Conservation (phyloP, 2,888 invertebrate species). For the Cryptophagus acutangulus region DNA sequence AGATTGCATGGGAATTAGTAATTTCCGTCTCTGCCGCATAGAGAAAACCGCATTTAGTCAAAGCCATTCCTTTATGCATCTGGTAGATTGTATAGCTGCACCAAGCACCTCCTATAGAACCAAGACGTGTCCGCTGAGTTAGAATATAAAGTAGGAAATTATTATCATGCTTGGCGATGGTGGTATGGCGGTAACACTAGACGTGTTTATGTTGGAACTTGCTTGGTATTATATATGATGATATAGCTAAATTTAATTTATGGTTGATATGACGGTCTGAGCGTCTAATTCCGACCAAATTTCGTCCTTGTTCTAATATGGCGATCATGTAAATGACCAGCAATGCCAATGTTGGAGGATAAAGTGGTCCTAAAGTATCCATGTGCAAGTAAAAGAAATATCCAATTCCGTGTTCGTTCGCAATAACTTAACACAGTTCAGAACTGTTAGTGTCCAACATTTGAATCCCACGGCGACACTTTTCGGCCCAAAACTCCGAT, state of each 20-base stretch:
- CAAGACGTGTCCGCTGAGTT: slow-evolving; percentile 31
- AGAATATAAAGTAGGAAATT: slow-evolving; percentile 32
- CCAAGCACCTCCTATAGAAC: slow-evolving; percentile 22
- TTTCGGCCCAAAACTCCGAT: slow-evolving; percentile 30
- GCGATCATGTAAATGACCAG: too few species aligned
- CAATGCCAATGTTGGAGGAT: too few species aligned
- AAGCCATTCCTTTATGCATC: slow-evolving; percentile 12
- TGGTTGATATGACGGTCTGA: too few species aligned
- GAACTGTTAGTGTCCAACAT: slow-evolving; percentile 24
- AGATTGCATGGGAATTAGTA: background rate
- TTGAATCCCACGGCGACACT: slow-evolving; percentile 34
- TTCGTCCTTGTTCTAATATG: too few species aligned
- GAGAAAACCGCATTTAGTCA: slow-evolving; percentile 10
- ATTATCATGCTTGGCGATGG: slow-evolving; percentile 21
- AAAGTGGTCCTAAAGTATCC: too few species aligned
- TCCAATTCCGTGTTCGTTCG: slow-evolving; percentile 30
- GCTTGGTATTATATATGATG: slow-evolving; percentile 13
- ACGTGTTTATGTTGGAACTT: slow-evolving; percentile 21
- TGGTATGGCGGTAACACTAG: slow-evolving; percentile 17
- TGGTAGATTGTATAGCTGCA: slow-evolving; percentile 15
- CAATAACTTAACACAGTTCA: slow-evolving; percentile 33
- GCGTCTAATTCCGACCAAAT: too few species aligned
- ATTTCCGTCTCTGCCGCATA: slow-evolving; percentile 7
- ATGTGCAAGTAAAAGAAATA: too few species aligned
- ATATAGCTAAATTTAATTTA: slow-evolving; percentile 18